phyloP scores from a whole-genome alignment of 2,888 invertebrate genomes.

The Alloscopus bannaensis region DNA sequence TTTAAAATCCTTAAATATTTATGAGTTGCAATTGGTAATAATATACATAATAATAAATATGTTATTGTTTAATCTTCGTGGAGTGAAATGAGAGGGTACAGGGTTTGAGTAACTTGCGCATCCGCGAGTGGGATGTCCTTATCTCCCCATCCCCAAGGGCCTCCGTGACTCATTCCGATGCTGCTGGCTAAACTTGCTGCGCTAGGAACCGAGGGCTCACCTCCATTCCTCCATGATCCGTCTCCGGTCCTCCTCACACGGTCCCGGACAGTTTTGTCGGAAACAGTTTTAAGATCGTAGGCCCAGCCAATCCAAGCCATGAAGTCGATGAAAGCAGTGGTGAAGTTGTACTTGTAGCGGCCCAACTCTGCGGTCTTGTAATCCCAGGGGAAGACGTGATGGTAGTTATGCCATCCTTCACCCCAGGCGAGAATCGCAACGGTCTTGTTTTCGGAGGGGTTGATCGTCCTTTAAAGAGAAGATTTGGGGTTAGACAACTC shows the following conservation, averaged over 20 bases:
- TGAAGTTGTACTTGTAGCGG: conserved; percentile 75
- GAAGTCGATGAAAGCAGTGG: conserved; percentile 77
- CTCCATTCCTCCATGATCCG: conserved; percentile 34
- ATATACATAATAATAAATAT: neutral
- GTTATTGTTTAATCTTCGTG: conserved; percentile 45
- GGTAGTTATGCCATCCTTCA: conserved; percentile 93
- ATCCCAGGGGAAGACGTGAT: conserved; percentile 90
- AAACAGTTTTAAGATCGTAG: conserved; percentile 76
- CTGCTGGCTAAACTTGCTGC: conserved; percentile 33
- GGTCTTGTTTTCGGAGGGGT: conserved; percentile 85
- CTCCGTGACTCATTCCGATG: conserved; percentile 47
- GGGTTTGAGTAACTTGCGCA: conserved; percentile 60
- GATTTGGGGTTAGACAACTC: neutral
- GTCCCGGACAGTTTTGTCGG: conserved; percentile 74
- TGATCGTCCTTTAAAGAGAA: conserved; percentile 80
- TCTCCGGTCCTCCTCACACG: conserved; percentile 75
- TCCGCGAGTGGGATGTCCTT: conserved; percentile 69
- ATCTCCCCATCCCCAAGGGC: conserved; percentile 72
- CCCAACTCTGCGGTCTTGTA: conserved; percentile 78
- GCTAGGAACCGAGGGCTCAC: conserved; percentile 5
- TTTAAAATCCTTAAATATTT: no score
- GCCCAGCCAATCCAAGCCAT: conserved; percentile 76
- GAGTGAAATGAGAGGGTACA: conserved; percentile 57
- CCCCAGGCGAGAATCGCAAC: conserved; percentile 85
- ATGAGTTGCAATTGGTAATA: neutral